These are phyloP conservation scores for Psittacula derbiana DNA, from an alignment of 2,797 vertebrate species.

Conservation along the genomic window DNA sequence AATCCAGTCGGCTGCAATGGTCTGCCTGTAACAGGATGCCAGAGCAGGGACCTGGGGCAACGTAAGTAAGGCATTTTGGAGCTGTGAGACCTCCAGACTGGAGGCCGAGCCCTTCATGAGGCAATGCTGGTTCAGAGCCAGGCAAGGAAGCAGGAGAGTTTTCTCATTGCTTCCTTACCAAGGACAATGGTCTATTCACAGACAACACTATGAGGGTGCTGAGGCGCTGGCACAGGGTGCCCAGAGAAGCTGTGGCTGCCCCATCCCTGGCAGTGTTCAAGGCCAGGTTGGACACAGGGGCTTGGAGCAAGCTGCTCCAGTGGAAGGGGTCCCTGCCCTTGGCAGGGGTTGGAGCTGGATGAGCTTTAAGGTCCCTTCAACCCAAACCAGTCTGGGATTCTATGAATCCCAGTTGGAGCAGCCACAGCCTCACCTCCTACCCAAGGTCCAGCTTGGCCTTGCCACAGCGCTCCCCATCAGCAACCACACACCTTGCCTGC, in stretches of 20 bases:
- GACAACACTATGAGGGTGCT: background rate
- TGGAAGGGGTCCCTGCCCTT: background rate
- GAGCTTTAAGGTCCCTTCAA: background rate
- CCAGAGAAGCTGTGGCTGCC: background rate
- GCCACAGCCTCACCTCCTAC: background rate
- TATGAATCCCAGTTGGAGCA: background rate
- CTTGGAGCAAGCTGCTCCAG: background rate
- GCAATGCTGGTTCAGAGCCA: background rate
- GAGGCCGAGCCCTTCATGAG: background rate
- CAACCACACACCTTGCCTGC: background rate
- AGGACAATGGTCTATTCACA: background rate
- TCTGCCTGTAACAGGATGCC: background rate
- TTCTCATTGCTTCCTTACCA: slow-evolving; percentile 9
- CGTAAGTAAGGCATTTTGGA: background rate
- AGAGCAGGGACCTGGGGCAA: background rate
- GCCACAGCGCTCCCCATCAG: fast-evolving
- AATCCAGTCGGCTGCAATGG: background rate
- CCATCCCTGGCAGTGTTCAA: background rate
- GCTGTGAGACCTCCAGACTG: background rate
- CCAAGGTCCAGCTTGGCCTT: background rate
- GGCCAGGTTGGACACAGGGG: background rate
- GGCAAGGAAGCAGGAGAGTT: background rate
- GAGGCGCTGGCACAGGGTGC: background rate
- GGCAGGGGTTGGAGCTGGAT: background rate
- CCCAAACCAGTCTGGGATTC: background rate